phyloP scores from a whole-genome alignment of 2,888 invertebrate species.

The Ophonus ardosiacus region DNA sequence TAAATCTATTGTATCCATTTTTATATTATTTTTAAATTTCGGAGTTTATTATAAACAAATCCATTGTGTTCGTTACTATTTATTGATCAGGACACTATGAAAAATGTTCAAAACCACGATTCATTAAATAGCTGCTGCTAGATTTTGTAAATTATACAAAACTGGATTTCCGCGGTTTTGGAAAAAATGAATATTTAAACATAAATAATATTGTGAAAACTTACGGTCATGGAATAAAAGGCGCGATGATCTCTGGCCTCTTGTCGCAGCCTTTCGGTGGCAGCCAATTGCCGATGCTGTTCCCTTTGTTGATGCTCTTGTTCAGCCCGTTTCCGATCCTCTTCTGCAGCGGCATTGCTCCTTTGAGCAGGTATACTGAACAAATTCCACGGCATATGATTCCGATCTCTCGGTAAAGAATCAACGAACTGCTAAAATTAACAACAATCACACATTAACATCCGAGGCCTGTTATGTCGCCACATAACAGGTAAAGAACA shows the following conservation, averaged over 20 bases:
- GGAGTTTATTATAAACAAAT: too few species aligned
- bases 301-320: conserved; percentile 74
- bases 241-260: conserved; percentile 72
- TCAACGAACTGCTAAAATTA: conserved; percentile 64
- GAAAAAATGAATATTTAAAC: too few species aligned
- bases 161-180: too few species aligned
- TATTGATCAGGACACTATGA: too few species aligned
- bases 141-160: too few species aligned
- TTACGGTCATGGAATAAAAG: conserved; percentile 69
- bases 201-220: conserved; percentile 48
- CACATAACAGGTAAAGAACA: conserved; percentile 52
- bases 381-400: conserved; percentile 70
- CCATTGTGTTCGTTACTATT: too few species aligned
- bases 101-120: too few species aligned
- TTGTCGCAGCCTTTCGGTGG: conserved; percentile 66
- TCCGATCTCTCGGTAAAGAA: conserved; percentile 65
- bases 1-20: too few species aligned
- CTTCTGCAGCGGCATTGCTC: conserved; percentile 70
- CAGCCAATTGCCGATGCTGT: conserved; percentile 72
- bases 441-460: conserved; percentile 59
- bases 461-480: conserved; percentile 41
- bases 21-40: too few species aligned
- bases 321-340: conserved; percentile 73
- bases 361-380: conserved; percentile 71
- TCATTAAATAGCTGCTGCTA: too few species aligned